These are phyloP conservation scores for Coelopa frigida DNA, from an alignment of 1,140 invertebrate genomes.

Conservation along the genomic window DNA sequence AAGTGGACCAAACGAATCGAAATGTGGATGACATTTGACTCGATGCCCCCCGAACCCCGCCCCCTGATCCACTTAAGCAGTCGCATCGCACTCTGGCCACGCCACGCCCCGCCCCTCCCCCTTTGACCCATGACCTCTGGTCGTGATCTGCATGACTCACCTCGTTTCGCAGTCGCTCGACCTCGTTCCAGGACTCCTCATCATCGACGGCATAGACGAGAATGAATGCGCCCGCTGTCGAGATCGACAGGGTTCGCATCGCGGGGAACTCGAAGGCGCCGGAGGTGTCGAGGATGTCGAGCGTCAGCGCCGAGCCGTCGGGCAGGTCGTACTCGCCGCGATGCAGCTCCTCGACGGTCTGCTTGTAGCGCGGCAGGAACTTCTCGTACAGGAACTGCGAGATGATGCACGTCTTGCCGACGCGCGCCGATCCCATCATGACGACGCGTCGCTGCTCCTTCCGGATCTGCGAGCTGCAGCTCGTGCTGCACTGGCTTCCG, in stretches of 20 bases:
- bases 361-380: conserved; percentile 48
- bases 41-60: too few relatives aligned
- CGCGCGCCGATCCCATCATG: conserved; percentile 47
- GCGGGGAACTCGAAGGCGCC: conserved; percentile 54
- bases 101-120: too few relatives aligned
- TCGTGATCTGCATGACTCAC: too few relatives aligned
- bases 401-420: conserved; percentile 56
- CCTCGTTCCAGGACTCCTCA: conserved; percentile 48
- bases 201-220: conserved; percentile 52
- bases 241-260: conserved; percentile 54
- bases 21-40: too few relatives aligned
- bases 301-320: conserved; percentile 40
- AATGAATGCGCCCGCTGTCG: conserved; percentile 51
- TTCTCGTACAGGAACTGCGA: conserved; percentile 55
- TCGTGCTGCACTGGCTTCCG: neutral
- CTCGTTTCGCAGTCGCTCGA: conserved; percentile 39
- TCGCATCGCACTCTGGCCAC: too few relatives aligned
- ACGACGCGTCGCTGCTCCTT: conserved; percentile 42
- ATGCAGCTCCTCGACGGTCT: conserved; percentile 55
- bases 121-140: too few relatives aligned
- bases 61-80: too few relatives aligned
- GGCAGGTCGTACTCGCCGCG: conserved; percentile 49
- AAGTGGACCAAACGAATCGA: too few relatives aligned
- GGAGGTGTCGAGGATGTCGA: conserved; percentile 53
- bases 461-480: conserved; percentile 7